Base-by-base conservation (phyloP, 2,113 vertebrate genomes). In the Apaloderma vittatum region DNA sequence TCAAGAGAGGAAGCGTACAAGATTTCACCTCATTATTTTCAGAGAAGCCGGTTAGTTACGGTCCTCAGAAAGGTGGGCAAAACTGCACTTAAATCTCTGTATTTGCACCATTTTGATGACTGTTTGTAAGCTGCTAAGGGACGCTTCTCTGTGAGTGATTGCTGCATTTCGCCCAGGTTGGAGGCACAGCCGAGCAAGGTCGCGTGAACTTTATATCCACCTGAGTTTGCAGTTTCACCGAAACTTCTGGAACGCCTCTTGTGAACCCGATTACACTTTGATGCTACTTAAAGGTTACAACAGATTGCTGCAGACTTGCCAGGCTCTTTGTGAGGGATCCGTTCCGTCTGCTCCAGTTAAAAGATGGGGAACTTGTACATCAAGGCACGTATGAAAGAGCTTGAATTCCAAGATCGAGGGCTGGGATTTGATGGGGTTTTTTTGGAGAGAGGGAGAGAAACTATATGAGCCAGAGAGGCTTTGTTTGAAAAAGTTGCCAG, bases 61-160 rank as follows among this genome's bases (percentile, higher is more conserved):
- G 75, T 59, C 20, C 32, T 88, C 12, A 13, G 70, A 45, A 58
- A 76, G 36, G 46, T 59, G 72, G 32, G 65, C 43, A 78, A 71
- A 95, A 40, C 37, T 26, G 6, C 11, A 7, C 54, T 87, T 23
- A 49, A 34, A 76, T 40, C 19, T 51, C 75, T 23, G 21, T 32
- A 24, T 54, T 43, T 52, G 1, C 1, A 20, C 17, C 4, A 7
- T 62, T 91, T 59, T 29, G 57, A 12, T 14, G 68, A 86, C 24
- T 68, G 20, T 75, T 49, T 87, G 61, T n/a, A 81, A 63, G 22
- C 52, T 65, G 67, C 32, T 26, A 61, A 55, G 71, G 43, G 45
- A 24, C 2, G 3, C 30, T 62, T 3, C 0, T 12, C 20, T 29
- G 43, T 37, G 51, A 48, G 2, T 8, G 23, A 43, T 40, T 2